Base-by-base conservation (phyloP, 2,888 invertebrate species). In the Tolmerus cingulatus region DNA sequence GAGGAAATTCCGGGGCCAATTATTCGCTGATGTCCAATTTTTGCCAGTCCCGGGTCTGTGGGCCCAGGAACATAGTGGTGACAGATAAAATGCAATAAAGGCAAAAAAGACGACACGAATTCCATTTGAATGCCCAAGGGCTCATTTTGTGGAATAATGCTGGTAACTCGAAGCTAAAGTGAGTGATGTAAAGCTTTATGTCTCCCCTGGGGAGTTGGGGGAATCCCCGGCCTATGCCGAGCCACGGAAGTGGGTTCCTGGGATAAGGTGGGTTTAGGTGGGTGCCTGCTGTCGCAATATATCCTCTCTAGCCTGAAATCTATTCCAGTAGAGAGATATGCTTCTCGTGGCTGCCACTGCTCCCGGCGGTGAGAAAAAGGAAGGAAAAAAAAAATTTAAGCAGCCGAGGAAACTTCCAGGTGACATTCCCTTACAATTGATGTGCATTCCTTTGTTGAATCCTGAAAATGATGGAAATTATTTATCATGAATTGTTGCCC, bases 101-200 rank as follows among this genome's bases (percentile, higher is more conserved):
- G 81, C 40, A 37, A 81, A 81, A 79, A 81, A 51, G 81, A 81
- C 81, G 81, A 81, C 81, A 81, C 81, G 81, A 81, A 81, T 81
- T 81, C 81, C 81, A 55, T 81, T 81, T 81, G 55, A 81, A 81
- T 81, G 81, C 81, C 55, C 81, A 51, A 34, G 81, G 81, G 51
- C 81, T 81, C 81, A 81, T 81, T 81, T 81, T 81, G 81, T 30
- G 81, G 81, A 81, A 81, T 55, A 81, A 81, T 81, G 81, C 51
- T 81, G 81, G 81, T 51, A 81, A 51, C 81, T 81, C 81, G 66
- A 66, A 51, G 81, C 51, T 51, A 51, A 81, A 81, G 81, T 78
- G 78, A 78, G 78, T 81, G 81, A 81, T 81, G 81, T 81, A 43
- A 55, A 81, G 81, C 81, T 81, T 81, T 81, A 81, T 81, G 81